phyloP scores from a whole-genome alignment of 2,113 vertebrate genomes.

The Cacatua alba region DNA sequence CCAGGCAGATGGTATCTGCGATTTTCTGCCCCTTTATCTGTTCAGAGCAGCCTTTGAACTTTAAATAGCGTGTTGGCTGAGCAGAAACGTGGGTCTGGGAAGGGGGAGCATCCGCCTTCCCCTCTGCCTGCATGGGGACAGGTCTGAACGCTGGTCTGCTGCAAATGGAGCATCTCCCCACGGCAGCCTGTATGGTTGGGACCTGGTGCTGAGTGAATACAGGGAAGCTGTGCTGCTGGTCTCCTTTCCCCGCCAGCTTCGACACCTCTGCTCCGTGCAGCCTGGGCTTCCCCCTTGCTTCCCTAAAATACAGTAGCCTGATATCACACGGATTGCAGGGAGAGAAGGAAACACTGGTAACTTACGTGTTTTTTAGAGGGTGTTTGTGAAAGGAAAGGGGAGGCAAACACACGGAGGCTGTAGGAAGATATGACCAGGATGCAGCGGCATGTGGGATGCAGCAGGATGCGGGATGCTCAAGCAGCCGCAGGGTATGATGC shows the following conservation, averaged over 20 bases:
- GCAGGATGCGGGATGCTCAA: not conserved
- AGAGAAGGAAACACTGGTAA: accelerated
- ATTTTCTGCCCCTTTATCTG: constrained; percentile 36
- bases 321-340: accelerated
- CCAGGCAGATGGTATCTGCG: constrained; percentile 1
- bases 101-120: not conserved
- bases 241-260: not conserved
- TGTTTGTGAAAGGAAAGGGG: not conserved
- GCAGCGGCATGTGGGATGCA: not conserved
- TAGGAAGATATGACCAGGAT: not conserved
- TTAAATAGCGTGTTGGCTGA: not conserved
- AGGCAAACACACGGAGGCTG: not conserved
- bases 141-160: not conserved
- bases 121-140: accelerated
- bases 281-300: not conserved
- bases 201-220: not conserved
- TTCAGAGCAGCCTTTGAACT: constrained; percentile 47
- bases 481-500: not conserved
- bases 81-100: not conserved
- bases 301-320: not conserved
- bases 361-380: not conserved
- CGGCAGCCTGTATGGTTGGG: not conserved
- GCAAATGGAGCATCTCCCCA: not conserved
- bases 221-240: not conserved
- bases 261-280: accelerated